A percentile compares a stretch with the other conserved stretches of the same genome.
These are phyloP conservation scores for Stigmatopora nigra DNA, from an alignment of 2,113 vertebrate genomes.

Conservation along the genomic window DNA sequence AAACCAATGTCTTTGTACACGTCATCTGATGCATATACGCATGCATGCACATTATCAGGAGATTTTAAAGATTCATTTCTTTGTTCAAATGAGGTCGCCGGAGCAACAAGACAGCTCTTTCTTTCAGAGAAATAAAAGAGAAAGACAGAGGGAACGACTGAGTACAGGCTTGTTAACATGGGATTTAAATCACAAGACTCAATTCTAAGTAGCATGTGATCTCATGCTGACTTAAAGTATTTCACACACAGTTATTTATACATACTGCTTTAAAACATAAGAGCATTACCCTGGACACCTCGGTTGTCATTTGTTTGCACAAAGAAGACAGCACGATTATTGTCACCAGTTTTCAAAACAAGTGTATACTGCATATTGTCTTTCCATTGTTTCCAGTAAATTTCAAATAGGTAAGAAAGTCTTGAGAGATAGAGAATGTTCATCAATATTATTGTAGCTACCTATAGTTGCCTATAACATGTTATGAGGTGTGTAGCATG, in stretches of 20 bases:
- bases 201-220: constrained; percentile 43
- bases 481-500: constrained; percentile 4
- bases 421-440: not conserved
- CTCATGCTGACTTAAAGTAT: constrained; percentile 26
- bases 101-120: constrained; percentile 35
- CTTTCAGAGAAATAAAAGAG: not conserved
- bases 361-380: not conserved
- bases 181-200: constrained; percentile 44
- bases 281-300: not conserved
- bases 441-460: not conserved
- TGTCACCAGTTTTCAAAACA: not conserved
- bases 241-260: not conserved
- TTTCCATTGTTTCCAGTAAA: not conserved
- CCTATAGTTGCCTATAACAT: constrained; percentile 4
- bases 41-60: constrained; percentile 45
- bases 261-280: not conserved
- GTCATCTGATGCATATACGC: not conserved
- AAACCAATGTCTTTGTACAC: constrained; percentile 14
- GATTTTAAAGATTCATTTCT: constrained; percentile 44
- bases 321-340: not conserved
- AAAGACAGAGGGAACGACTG: not conserved
- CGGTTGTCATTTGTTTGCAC: not conserved
- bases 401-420: not conserved
- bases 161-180: constrained; percentile 15
- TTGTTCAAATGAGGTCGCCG: constrained; percentile 51